Conservation (phyloP, 2,113 vertebrate species). For the Gallinago undulata region DNA sequence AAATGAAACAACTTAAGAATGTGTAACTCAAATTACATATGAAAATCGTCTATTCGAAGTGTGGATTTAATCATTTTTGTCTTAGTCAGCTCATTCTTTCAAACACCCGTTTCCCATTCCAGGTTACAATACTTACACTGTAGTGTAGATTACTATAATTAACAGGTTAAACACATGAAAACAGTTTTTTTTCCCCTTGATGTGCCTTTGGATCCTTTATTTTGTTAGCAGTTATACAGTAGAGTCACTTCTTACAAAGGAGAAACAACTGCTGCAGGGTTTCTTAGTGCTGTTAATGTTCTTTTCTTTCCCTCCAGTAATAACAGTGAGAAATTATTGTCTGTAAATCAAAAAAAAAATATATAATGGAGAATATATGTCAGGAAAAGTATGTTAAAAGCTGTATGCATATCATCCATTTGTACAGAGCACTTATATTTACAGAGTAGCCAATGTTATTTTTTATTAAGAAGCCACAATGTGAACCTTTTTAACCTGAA, state of each 20-base stretch:
- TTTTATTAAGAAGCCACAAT: slow-evolving; percentile 7
- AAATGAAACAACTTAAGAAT: slow-evolving; percentile 63
- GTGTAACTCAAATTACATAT: slow-evolving; percentile 51
- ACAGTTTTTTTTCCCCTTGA: slow-evolving; percentile 55
- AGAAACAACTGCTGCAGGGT: slow-evolving; percentile 17
- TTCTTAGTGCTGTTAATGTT: slow-evolving; percentile 53
- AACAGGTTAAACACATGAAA: slow-evolving; percentile 68
- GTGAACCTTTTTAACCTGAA: background rate
- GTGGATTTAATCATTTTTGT: slow-evolving; percentile 64
- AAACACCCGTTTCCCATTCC: slow-evolving; percentile 55
- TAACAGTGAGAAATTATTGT: slow-evolving; percentile 63
- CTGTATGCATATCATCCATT: background rate
- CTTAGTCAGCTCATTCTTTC: slow-evolving; percentile 60
- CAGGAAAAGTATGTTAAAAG: slow-evolving; percentile 41
- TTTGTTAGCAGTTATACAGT: slow-evolving; percentile 27
- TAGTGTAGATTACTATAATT: slow-evolving; percentile 61
- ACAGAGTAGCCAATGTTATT: background rate
- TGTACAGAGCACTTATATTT: background rate
- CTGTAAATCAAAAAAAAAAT: slow-evolving; percentile 61
- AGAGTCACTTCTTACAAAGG: slow-evolving; percentile 45
- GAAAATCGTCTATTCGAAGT: slow-evolving; percentile 32
- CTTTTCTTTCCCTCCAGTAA: slow-evolving; percentile 54
- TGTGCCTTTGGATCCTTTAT: slow-evolving; percentile 49
- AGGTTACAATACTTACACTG: slow-evolving; percentile 58
- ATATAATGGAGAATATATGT: slow-evolving; percentile 35